These are phyloP conservation scores for Acyrthosiphon pisum DNA, from an alignment of 1,140 invertebrate genomes.

Conservation along the genomic window DNA sequence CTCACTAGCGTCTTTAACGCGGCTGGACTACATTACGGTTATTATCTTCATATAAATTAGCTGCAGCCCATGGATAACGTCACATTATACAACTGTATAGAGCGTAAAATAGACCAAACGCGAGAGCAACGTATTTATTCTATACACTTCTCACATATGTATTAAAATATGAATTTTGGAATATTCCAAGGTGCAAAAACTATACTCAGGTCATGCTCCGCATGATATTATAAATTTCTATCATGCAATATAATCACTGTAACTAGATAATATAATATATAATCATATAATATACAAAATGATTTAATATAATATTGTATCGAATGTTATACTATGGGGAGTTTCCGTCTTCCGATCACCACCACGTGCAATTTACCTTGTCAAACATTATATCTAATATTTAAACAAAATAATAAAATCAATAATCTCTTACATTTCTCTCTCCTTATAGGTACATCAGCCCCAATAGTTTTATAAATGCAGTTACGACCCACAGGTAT, in stretches of 20 bases:
- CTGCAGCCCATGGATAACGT: not conserved
- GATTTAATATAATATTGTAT: not conserved
- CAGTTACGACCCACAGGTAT: not conserved
- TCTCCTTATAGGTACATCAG: not conserved
- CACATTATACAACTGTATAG: not conserved
- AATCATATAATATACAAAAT: not conserved
- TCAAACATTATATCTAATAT: not conserved
- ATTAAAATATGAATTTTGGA: not conserved
- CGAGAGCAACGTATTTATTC: not conserved
- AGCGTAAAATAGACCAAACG: not conserved
- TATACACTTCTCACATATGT: not conserved
- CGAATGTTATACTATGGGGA: not conserved
- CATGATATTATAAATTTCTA: not conserved
- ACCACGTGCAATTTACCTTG: no score
- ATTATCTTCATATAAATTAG: not conserved
- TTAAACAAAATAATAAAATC: not conserved
- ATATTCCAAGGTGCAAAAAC: not conserved
- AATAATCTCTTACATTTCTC: not conserved
- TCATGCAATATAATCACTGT: not conserved
- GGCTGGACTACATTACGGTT: not conserved
- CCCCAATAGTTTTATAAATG: not conserved
- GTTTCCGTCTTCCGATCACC: not conserved
- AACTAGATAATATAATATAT: no score
- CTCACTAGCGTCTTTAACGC: constrained; percentile 1
- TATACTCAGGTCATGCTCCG: not conserved